Evolutionary conservation across 2,113 vertebrate species (phyloP), one percentile per base, ranked within the genome.

Genomic region (Pipra filicauda): DNA sequence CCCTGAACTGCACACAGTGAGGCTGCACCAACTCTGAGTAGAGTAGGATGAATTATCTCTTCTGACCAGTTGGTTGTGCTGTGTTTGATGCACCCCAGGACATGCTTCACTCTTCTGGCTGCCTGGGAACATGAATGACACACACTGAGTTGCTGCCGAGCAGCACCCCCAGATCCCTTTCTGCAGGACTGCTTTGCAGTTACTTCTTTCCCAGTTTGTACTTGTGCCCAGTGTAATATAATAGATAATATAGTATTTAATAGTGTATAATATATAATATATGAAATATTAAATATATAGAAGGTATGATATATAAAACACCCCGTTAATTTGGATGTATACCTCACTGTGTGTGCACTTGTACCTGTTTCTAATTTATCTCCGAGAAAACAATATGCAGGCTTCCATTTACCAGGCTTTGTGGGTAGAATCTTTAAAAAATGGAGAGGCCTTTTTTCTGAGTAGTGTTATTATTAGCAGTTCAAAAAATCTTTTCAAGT

Each of bases 401-500:
- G 6, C 21, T 93, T 91, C n/a, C 30, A 75, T 81, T 91, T 89
- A 46, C 57, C 71, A 35, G 20, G 2, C 8, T 94, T 80, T 91
- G 21, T 82, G 46, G 13, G 30, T 44, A 83, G 57, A 76, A 94
- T 30, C 20, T 4, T 84, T 84, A 46, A 91, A 79, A 92, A 66
- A 33, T 18, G 9, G 14, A 79, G 13, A 65, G 24, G 6, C 0
- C 24, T 46, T 88, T 77, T 59, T 91, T 71, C 55, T 72, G 23
- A 64, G 11, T 6, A 26, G 3, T 59, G 83, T 91, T 95, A 46
- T 86, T 82, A 87, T n/a, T 75, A 77, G 11, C 23, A 39, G 30
- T 67, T 86, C 3, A 93, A 82, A 83, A 91, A 62, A 33, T 44
- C 3, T 66, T 93, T 96, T 82, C n/a, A 82, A 92, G 61, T 59